Conservation (phyloP, 2,113 vertebrate species). For the Grammomys surdaster region DNA sequence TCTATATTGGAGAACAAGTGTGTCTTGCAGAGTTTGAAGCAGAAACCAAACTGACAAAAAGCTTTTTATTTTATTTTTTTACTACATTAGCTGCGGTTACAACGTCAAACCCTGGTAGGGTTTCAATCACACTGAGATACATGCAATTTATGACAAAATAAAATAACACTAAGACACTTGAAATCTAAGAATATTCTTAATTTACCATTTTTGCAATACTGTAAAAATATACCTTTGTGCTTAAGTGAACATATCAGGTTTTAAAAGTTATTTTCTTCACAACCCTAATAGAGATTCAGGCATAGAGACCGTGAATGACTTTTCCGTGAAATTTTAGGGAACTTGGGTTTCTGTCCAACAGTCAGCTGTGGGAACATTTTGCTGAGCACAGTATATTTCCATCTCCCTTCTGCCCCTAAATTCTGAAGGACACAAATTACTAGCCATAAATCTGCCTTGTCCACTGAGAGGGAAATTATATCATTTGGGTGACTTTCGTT, state of each 20-base stretch:
- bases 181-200: conserved; percentile 70
- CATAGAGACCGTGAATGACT: conserved; percentile 62
- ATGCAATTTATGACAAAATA: conserved; percentile 82
- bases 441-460: conserved; percentile 68
- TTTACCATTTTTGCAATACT: conserved; percentile 65
- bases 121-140: conserved; percentile 78
- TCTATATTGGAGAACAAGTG: conserved; percentile 71
- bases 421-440: conserved; percentile 56
- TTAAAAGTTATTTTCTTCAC: conserved; percentile 78
- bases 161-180: conserved; percentile 73
- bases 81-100: conserved; percentile 79
- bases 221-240: conserved; percentile 81
- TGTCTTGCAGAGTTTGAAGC: conserved; percentile 72
- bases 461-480: neutral
- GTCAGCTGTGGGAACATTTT: conserved; percentile 61
- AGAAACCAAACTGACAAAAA: conserved; percentile 79
- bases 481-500: conserved; percentile 18
- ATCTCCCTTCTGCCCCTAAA: conserved; percentile 67
- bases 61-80: conserved; percentile 74
- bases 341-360: conserved; percentile 55
- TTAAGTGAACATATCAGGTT: conserved; percentile 75
- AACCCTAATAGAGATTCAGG: conserved; percentile 65
- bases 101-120: conserved; percentile 79
- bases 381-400: conserved; percentile 70
- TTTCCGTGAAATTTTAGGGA: conserved; percentile 74